Conservation (phyloP, 2,113 vertebrate species). For the Chrysochloris asiatica region DNA sequence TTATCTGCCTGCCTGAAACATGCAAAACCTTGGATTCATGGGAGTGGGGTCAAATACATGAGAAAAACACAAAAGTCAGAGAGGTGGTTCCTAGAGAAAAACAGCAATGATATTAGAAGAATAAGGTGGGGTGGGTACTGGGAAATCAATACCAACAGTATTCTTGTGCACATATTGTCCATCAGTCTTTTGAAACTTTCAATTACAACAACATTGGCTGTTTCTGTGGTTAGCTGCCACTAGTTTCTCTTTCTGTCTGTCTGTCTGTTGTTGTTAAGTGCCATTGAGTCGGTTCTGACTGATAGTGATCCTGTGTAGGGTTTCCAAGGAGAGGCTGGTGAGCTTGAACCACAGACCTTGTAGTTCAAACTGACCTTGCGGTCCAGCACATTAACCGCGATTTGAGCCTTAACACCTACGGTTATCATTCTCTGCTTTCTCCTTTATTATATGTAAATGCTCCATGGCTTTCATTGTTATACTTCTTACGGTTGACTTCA, state of each 20-base stretch:
- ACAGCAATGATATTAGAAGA: neutral
- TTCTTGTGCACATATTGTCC: neutral
- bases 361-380: too few species aligned
- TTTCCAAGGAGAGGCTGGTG: too few species aligned
- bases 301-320: too few species aligned
- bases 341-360: too few species aligned
- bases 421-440: neutral
- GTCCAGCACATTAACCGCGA: accelerated
- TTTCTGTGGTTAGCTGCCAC: neutral
- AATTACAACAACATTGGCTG: neutral
- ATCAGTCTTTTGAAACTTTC: neutral
- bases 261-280: too few species aligned
- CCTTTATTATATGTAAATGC: neutral
- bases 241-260: neutral
- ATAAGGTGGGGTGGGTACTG: too few species aligned
- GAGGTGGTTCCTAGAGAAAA: neutral
- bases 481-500: neutral
- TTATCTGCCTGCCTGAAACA: neutral
- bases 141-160: neutral
- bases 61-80: neutral
- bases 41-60: neutral
- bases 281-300: too few species aligned
- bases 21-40: neutral
- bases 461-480: neutral
- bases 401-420: neutral